Conservation (phyloP, 2,888 invertebrate species). For the Chymomyza caudatula region DNA sequence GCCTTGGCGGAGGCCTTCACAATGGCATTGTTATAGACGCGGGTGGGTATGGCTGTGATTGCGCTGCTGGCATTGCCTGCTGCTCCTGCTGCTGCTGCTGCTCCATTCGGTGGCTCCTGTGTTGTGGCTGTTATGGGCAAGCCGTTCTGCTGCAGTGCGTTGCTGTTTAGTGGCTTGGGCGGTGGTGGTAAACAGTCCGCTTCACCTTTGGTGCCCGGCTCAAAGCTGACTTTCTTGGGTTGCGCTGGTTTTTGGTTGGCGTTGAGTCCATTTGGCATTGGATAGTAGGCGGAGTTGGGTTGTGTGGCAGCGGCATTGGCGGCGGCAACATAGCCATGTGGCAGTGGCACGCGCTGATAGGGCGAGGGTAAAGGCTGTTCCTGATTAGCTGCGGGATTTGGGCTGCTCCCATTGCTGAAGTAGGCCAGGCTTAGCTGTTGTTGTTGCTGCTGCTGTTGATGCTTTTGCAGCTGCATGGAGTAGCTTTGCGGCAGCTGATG, state of each 20-base stretch:
- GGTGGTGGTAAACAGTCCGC: slow-evolving; percentile 47
- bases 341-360: slow-evolving; percentile 82
- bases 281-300: slow-evolving; percentile 65
- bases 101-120: slow-evolving; percentile 19
- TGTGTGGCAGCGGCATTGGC: slow-evolving; percentile 42
- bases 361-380: slow-evolving; percentile 75
- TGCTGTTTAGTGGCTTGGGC: slow-evolving; percentile 50
- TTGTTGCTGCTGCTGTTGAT: slow-evolving; percentile 55
- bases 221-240: slow-evolving; percentile 86
- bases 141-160: slow-evolving; percentile 58
- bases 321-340: slow-evolving; percentile 79
- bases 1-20: slow-evolving; percentile 80
- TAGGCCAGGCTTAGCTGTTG: slow-evolving; percentile 51
- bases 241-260: slow-evolving; percentile 79
- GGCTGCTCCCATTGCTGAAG: slow-evolving; percentile 73
- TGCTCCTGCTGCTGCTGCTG: slow-evolving; percentile 20
- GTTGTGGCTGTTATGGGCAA: slow-evolving; percentile 47
- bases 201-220: slow-evolving; percentile 85
- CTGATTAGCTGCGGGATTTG: slow-evolving; percentile 53
- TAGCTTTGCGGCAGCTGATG: slow-evolving; percentile 68
- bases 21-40: slow-evolving; percentile 78
- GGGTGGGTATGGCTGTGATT: slow-evolving; percentile 77
- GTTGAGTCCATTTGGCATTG: slow-evolving; percentile 37
- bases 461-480: slow-evolving; percentile 64
- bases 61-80: slow-evolving; percentile 43